A percentile compares a stretch with the other conserved stretches of the same genome.
phyloP scores from a whole-genome alignment of 2,113 vertebrate species.

The Hippoglossus stenolepis region DNA sequence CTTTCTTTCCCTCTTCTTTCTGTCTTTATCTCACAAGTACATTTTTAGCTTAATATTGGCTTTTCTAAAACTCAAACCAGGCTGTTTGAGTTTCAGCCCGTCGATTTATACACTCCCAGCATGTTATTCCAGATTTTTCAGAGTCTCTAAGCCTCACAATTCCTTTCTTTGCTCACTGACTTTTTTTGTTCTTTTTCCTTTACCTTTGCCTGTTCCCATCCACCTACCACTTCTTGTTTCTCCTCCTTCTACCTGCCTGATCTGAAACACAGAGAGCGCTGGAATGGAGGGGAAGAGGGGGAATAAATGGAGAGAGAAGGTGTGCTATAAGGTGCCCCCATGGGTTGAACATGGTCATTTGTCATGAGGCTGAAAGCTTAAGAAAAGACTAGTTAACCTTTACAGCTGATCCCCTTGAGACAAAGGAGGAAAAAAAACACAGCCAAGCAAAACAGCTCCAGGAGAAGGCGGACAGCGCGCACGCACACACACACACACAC shows the following conservation, averaged over 20 bases:
- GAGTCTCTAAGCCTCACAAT: constrained; percentile 7
- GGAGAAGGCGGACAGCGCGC: constrained; percentile 31
- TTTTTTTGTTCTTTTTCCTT: constrained; percentile 30
- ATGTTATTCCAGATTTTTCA: constrained; percentile 17
- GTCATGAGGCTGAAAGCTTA: constrained; percentile 82
- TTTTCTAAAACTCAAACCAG: constrained; percentile 27
- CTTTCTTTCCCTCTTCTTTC: neutral
- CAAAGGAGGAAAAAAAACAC: constrained; percentile 35
- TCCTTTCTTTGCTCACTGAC: constrained; percentile 30
- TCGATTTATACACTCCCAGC: constrained; percentile 17
- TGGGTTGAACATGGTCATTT: constrained; percentile 81
- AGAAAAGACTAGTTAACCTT: constrained; percentile 84
- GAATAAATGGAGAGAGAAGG: constrained; percentile 39
- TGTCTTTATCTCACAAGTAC: constrained; percentile 18
- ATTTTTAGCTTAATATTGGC: constrained; percentile 13
- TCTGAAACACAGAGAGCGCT: constrained; percentile 43
- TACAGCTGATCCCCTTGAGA: constrained; percentile 76
- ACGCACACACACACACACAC: neutral
- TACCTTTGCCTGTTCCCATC: constrained; percentile 20
- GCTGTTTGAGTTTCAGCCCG: constrained; percentile 27
- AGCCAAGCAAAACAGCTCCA: constrained; percentile 74
- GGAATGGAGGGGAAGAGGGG: neutral
- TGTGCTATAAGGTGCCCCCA: constrained; percentile 71
- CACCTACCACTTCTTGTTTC: constrained; percentile 44
- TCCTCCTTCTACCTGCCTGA: constrained; percentile 47